Evolutionary conservation across 2,113 vertebrate genomes (phyloP).

Genomic region (Neodon shergylaensis): DNA sequence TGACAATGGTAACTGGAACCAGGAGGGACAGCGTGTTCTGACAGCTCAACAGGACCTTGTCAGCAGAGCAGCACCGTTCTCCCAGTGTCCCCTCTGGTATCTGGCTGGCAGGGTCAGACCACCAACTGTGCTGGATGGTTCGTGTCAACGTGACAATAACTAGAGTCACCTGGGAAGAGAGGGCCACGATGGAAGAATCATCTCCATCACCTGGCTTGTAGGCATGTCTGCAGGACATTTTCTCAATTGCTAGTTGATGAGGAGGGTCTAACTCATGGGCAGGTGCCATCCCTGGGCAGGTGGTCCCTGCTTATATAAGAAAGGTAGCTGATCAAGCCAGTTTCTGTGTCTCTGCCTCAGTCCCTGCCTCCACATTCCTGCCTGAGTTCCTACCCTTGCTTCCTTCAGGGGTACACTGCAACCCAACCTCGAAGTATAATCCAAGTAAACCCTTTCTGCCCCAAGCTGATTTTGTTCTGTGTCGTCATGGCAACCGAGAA

Average conservation of each 20-base stretch:
- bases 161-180: neutral
- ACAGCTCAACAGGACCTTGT: neutral
- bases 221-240: neutral
- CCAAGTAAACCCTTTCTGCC: neutral
- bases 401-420: neutral
- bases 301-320: neutral
- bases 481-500: neutral
- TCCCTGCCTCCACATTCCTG: neutral
- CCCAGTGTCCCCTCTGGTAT: no score
- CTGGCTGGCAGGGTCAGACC: neutral
- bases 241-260: neutral
- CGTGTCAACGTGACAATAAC: neutral
- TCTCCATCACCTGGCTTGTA: neutral
- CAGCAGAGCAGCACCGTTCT: no score
- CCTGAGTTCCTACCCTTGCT: neutral
- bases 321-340: neutral
- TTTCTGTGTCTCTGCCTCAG: neutral
- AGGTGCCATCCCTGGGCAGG: neutral
- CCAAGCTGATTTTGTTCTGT: neutral
- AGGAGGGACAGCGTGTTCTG: neutral
- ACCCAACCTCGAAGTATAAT: neutral
- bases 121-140: neutral
- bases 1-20: neutral
- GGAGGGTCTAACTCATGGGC: neutral
- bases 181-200: no score